Conservation (phyloP, 2,113 vertebrate species). For the Zootoca vivipara region DNA sequence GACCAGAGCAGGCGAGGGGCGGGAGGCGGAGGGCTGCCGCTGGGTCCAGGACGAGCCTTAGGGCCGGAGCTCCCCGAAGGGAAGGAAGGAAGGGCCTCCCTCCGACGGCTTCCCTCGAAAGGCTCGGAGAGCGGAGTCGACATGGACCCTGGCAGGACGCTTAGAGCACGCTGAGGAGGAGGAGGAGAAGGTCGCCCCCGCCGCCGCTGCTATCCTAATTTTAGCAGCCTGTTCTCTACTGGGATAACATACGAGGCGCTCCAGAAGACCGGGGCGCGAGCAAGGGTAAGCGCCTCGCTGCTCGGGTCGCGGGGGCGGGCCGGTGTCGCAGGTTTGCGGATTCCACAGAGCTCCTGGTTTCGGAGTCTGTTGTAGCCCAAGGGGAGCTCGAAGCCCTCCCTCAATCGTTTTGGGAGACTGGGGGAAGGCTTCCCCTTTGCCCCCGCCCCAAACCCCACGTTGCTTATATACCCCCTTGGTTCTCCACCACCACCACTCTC, state of each 20-base stretch:
- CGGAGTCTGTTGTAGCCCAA: not conserved
- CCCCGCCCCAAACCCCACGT: not conserved
- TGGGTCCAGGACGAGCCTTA: not conserved
- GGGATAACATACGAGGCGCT: not conserved
- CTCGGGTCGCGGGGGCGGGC: not conserved
- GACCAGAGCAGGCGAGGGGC: constrained; percentile 31
- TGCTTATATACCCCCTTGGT: not conserved
- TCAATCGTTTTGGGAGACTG: not conserved
- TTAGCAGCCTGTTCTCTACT: not conserved
- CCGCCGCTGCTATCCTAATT: not conserved
- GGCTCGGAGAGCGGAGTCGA: not conserved
- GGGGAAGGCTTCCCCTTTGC: not conserved
- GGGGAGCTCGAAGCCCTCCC: not conserved
- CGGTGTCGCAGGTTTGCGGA: too few relatives aligned
- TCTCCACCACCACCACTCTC: not conserved
- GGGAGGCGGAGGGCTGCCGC: not conserved
- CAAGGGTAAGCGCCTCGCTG: not conserved
- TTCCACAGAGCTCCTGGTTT: not conserved
- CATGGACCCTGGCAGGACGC: not conserved
- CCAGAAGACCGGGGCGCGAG: not conserved
- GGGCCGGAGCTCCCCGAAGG: not conserved
- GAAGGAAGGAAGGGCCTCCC: not conserved
- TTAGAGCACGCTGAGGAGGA: constrained; percentile 32
- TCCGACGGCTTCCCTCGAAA: not conserved
- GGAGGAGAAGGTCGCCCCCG: constrained; percentile 9